These are phyloP conservation scores for Galendromus occidentalis DNA, from an alignment of 1,140 invertebrate species.

Conservation along the genomic window DNA sequence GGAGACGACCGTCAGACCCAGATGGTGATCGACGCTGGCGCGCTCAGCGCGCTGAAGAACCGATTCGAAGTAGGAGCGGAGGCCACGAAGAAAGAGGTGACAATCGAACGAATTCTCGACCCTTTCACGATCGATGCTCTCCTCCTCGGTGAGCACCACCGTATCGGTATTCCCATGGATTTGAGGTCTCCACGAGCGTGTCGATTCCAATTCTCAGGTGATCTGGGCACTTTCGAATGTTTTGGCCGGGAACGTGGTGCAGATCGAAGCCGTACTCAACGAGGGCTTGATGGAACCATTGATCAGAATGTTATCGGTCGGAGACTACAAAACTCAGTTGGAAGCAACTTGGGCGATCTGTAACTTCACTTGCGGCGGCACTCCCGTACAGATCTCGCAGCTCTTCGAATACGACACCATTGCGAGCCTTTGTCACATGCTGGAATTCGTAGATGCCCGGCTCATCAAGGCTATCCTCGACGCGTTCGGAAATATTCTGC, in stretches of 20 bases:
- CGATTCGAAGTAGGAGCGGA: too few relatives aligned
- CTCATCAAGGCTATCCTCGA: constrained; percentile 41
- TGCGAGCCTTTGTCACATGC: constrained; percentile 34
- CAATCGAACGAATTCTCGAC: too few relatives aligned
- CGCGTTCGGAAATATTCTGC: constrained; percentile 39
- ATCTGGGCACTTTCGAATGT: constrained; percentile 65
- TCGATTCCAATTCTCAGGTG: constrained; percentile 31
- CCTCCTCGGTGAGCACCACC: too few relatives aligned
- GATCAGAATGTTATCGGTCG: constrained; percentile 45
- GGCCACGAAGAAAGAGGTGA: too few relatives aligned
- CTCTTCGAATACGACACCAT: constrained; percentile 37
- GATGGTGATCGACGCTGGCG: constrained; percentile 26
- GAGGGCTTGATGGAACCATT: constrained; percentile 42
- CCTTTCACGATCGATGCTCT: too few relatives aligned
- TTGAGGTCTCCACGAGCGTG: too few relatives aligned
- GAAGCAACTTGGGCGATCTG: constrained; percentile 64
- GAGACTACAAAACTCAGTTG: constrained; percentile 53
- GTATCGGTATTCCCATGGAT: too few relatives aligned
- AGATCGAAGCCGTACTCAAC: constrained; percentile 55
- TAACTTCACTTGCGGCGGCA: constrained; percentile 54
- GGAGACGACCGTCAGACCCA: constrained; percentile 37
- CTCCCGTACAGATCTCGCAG: constrained; percentile 40
- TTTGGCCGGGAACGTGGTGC: constrained; percentile 48
- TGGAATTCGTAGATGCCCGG: constrained; percentile 37
- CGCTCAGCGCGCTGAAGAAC: constrained; percentile 25